Evolutionary conservation across 2,113 vertebrate species (phyloP).

Genomic region (Elaphurus davidianus): DNA sequence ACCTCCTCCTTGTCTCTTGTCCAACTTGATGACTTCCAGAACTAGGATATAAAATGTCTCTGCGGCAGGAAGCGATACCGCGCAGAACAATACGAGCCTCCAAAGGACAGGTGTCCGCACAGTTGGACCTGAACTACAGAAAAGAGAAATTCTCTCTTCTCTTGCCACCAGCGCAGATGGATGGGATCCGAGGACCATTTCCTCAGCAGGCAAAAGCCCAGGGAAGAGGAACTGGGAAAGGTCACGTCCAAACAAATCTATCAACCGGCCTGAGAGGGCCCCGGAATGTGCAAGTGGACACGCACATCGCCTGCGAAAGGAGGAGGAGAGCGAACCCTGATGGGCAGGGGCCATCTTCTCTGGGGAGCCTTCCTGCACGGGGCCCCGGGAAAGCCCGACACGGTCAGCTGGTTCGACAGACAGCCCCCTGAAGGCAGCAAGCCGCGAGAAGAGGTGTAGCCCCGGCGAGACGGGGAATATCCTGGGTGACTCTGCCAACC

Average conservation of each 20-base stretch:
- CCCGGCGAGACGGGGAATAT: neutral
- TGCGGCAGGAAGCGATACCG: neutral
- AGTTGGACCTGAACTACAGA: constrained; percentile 60
- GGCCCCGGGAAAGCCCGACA: neutral
- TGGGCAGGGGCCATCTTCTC: rapidly evolving
- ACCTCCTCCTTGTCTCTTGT: neutral
- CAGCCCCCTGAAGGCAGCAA: neutral
- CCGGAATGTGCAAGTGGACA: neutral
- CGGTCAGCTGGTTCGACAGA: neutral
- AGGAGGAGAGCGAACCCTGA: neutral
- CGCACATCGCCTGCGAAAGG: rapidly evolving
- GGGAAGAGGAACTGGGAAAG: constrained; percentile 62
- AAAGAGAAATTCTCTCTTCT: constrained; percentile 60
- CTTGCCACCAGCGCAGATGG: constrained; percentile 69
- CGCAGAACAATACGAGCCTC: neutral
- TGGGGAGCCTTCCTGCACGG: neutral
- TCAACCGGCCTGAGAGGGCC: neutral
- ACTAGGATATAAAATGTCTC: neutral
- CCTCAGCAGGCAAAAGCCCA: constrained; percentile 59
- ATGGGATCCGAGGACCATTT: constrained; percentile 53
- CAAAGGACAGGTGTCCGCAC: constrained; percentile 58
- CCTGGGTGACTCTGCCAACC: neutral
- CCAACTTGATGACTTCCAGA: constrained; percentile 56
- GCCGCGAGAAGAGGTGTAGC: neutral
- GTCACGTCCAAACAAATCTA: constrained; percentile 68